Conservation (phyloP, 1,140 invertebrate species). For the Bombus impatiens region DNA sequence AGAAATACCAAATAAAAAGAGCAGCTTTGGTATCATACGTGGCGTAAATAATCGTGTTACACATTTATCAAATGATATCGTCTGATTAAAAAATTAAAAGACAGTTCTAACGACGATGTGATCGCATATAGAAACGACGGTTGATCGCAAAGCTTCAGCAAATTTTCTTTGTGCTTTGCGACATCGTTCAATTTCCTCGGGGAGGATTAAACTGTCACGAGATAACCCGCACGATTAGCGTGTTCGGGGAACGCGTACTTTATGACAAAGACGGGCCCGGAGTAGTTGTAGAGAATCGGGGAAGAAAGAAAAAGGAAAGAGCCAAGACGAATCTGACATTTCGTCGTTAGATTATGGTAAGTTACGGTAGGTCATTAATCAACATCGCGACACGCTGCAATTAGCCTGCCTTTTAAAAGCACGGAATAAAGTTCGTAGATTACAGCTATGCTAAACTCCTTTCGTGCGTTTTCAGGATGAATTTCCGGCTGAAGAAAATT, state of each 20-base stretch:
- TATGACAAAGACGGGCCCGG: neutral
- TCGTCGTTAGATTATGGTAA: slow-evolving; percentile 15
- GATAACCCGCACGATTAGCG: slow-evolving; percentile 5
- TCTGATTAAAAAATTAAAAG: slow-evolving; percentile 3
- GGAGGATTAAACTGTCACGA: slow-evolving; percentile 26
- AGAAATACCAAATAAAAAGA: neutral
- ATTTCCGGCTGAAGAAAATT: neutral
- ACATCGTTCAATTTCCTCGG: neutral
- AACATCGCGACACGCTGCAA: slow-evolving; percentile 24
- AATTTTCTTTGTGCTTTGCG: neutral
- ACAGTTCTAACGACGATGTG: neutral
- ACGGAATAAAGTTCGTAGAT: neutral
- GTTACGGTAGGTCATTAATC: slow-evolving; percentile 15
- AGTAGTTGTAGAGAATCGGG: neutral
- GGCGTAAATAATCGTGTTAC: neutral
- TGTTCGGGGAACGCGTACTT: neutral
- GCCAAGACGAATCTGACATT: slow-evolving; percentile 5
- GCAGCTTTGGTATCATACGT: neutral
- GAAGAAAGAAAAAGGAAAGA: neutral
- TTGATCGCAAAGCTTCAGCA: too few relatives aligned
- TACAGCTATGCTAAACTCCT: neutral
- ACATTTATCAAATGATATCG: neutral
- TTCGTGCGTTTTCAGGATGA: neutral
- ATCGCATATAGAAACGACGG: too few relatives aligned
- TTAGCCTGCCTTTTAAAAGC: slow-evolving; percentile 10